Evolutionary conservation across 1,140 invertebrate genomes (phyloP).

Genomic region (Eupeodes corollae): DNA sequence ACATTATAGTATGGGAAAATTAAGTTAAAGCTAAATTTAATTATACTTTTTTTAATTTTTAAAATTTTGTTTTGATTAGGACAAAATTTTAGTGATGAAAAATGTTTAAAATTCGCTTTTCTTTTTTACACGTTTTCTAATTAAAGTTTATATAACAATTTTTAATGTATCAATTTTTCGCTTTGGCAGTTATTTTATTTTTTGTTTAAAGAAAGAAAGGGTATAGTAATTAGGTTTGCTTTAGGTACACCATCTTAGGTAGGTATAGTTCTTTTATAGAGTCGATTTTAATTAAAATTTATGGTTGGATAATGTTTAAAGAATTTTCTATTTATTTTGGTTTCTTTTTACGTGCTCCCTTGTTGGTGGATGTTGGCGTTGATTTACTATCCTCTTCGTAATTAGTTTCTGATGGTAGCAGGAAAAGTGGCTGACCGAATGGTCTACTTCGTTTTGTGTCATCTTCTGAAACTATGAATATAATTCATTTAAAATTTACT

Average conservation of each 20-base stretch:
- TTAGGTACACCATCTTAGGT: too few species aligned
- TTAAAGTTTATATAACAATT: too few species aligned
- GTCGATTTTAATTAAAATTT: not conserved
- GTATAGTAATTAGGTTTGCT: not conserved
- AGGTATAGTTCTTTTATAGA: not conserved
- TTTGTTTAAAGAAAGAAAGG: too few species aligned
- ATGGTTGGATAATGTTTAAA: not conserved
- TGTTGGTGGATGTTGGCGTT: slow-evolving; percentile 1
- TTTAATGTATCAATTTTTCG: too few species aligned
- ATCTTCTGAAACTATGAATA: slow-evolving; percentile 35
- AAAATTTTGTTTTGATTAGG: too few species aligned
- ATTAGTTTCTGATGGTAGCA: slow-evolving; percentile 27
- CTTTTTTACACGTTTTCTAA: too few species aligned
- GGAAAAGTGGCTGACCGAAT: slow-evolving; percentile 61
- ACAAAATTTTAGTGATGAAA: too few species aligned
- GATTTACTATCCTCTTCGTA: not conserved
- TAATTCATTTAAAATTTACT: not conserved
- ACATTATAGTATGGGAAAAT: too few species aligned
- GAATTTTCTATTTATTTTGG: not conserved
- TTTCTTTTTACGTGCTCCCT: slow-evolving; percentile 16
- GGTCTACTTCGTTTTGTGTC: slow-evolving; percentile 54
- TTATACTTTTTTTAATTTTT: too few species aligned
- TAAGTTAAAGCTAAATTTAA: too few species aligned
- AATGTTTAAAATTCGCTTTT: too few species aligned
- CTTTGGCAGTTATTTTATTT: too few species aligned